These are phyloP conservation scores for Felis chaus DNA, from an alignment of 2,113 vertebrate species.

Conservation along the genomic window DNA sequence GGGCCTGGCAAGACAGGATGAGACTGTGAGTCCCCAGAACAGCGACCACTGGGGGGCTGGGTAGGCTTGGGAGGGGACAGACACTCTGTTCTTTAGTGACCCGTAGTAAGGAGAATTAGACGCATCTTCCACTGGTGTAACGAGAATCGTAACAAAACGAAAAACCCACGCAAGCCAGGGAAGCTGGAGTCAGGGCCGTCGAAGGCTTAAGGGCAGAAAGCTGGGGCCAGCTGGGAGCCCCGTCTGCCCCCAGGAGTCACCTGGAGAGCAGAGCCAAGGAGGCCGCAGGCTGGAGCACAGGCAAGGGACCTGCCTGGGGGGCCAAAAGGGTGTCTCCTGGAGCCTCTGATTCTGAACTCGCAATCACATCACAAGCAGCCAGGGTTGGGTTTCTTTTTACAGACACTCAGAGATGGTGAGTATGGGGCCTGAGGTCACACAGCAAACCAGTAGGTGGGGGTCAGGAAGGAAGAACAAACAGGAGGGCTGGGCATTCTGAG, in stretches of 20 bases:
- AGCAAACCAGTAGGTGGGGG: background rate
- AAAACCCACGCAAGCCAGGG: background rate
- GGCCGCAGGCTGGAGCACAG: rapidly evolving
- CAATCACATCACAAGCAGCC: background rate
- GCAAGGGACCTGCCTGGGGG: background rate
- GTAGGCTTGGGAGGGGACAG: background rate
- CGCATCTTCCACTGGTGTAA: rapidly evolving
- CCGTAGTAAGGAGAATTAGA: background rate
- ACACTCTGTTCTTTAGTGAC: background rate
- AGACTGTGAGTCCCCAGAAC: background rate
- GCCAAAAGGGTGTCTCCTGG: background rate
- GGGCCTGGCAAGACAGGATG: background rate
- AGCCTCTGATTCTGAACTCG: background rate
- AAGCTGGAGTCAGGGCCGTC: background rate
- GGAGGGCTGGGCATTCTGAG: background rate
- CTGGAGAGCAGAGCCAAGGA: background rate
- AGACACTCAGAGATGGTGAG: background rate
- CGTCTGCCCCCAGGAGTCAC: no score
- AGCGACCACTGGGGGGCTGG: rapidly evolving
- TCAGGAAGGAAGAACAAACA: background rate
- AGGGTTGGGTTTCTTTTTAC: background rate
- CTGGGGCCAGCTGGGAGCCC: rapidly evolving
- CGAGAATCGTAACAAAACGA: background rate
- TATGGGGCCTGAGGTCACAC: background rate
- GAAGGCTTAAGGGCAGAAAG: no score